Percentiles rank a stretch among this genome's conserved stretches.
Evolutionary conservation across 2,888 invertebrate species (phyloP).

Genomic region (Cantharis flavilabris): DNA sequence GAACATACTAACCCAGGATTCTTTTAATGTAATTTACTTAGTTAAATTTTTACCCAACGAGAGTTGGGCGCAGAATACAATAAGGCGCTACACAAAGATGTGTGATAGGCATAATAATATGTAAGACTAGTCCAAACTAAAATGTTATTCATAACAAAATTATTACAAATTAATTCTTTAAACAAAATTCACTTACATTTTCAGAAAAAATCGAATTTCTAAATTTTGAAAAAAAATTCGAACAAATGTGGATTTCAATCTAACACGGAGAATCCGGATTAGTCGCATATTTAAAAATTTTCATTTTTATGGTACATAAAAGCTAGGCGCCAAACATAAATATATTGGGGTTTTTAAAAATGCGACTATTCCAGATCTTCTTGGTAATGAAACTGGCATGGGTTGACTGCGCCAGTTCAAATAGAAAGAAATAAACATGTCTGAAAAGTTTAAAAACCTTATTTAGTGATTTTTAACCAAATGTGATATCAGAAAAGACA

Average conservation of each 20-base stretch:
- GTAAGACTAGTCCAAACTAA: background rate
- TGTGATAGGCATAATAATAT: background rate
- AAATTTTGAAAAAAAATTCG: background rate
- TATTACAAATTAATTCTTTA: background rate
- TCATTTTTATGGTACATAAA: no score
- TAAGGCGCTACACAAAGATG: background rate
- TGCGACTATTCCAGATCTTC: no score
- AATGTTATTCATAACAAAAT: background rate
- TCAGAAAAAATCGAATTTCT: background rate
- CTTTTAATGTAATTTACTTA: constrained; percentile 59
- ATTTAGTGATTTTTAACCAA: background rate
- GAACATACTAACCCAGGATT: constrained; percentile 96
- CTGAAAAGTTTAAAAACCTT: background rate
- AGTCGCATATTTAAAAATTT: no score
- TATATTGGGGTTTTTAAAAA: no score
- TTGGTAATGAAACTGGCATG: background rate
- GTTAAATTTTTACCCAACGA: background rate
- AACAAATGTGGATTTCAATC: background rate
- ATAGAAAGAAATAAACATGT: background rate
- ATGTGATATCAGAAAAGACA: background rate
- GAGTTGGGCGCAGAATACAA: constrained; percentile 1
- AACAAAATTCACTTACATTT: background rate
- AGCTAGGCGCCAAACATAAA: no score
- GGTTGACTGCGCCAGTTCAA: background rate
- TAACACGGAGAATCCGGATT: background rate